Evolutionary conservation across 2,888 invertebrate species (phyloP).

Genomic region (Linyphia triangularis): DNA sequence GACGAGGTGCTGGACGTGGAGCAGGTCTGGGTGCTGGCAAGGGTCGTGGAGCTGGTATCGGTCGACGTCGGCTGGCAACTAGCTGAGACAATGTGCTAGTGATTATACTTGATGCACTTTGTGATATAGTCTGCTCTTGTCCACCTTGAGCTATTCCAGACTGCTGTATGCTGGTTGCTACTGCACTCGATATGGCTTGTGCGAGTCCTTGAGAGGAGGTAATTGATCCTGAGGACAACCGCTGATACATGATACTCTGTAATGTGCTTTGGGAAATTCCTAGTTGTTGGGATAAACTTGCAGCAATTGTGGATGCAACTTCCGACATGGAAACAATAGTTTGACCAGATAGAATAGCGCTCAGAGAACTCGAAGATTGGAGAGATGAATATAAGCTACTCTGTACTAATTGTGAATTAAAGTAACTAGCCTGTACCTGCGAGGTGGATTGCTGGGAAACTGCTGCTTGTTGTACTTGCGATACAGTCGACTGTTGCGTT

Average conservation of each 20-base stretch:
- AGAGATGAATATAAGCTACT: not conserved
- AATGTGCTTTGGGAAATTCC: not conserved
- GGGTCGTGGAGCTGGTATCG: not conserved
- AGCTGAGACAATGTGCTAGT: not conserved
- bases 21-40: constrained; percentile 20
- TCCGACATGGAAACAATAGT: not conserved
- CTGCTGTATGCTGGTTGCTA: not conserved
- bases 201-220: not conserved
- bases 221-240: not conserved
- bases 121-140: not conserved
- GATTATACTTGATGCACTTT: not conserved
- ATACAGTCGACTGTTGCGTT: not conserved
- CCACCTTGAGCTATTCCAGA: not conserved
- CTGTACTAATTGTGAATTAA: not conserved
- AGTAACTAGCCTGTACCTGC: too few species aligned
- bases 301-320: not conserved
- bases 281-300: not conserved
- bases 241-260: not conserved
- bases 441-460: too few species aligned
- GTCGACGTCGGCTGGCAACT: not conserved
- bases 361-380: not conserved
- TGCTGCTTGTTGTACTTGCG: not conserved
- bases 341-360: not conserved
- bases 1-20: not conserved
- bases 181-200: constrained; percentile 15